Base-by-base conservation (phyloP, 2,113 vertebrate species). In the Triplophysa siluroides region DNA sequence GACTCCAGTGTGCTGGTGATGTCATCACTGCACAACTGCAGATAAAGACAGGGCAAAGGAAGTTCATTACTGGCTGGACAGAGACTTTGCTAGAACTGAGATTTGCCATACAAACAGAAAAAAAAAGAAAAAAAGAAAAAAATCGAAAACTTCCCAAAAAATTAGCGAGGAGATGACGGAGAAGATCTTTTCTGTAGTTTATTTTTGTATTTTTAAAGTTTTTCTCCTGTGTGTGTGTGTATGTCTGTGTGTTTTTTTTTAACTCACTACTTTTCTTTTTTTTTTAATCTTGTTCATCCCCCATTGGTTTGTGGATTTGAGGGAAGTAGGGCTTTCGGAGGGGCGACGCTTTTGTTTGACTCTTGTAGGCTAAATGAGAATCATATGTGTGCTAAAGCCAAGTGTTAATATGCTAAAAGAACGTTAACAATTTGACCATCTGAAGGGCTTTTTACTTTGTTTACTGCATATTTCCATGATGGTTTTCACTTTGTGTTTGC, bases 141-240 rank as follows among this genome's bases (percentile, higher is more conserved):
- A 74, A 83, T 52, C 72, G 78, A 87, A 78, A 88, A 80, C 85
- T 85, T 89, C 88, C 89, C 89, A 86, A 88, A 91, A 92, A 90
- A 91, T 88, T 92, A 88, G 91, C 86, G 87, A 90, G 89, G 84
- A 84, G 88, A 84, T 38, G 88, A 88, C 16, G 88, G 89, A 90
- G 87, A 90, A 89, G 84, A 91, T 87, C 75, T 92, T 62, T 90
- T 91, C 88, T 91, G 91, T 92, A 91, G 91, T 92, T 93, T 93
- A 92, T 92, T 93, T 93, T 92, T 93, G 89, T 93, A 92, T 92
- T 92, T 93, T 92, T 91, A 89, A 91, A 89, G 88, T 82, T 88
- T 89, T 85, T 84, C 56, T 85, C 81, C 81, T 86, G 79, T 87
- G 26, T 76, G 79, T 87, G 26, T 76, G 82, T 90, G 90, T 90